Conservation (phyloP, 2,797 vertebrate genomes). For the Chaetodon trifasciatus region DNA sequence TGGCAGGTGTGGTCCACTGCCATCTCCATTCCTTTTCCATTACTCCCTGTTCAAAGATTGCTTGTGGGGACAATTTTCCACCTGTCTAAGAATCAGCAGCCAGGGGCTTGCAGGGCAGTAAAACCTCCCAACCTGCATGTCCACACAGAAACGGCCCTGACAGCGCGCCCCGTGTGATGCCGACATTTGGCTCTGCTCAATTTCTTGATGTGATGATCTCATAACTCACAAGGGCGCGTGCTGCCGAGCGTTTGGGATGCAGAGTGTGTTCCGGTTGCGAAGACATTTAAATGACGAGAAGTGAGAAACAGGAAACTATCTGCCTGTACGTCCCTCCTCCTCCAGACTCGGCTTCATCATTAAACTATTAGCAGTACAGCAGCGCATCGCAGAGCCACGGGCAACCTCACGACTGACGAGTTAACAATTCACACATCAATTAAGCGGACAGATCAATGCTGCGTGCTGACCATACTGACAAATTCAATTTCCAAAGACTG, state of each 20-base stretch:
- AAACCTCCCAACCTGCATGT: conserved; percentile 40
- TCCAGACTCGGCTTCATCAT: conserved; percentile 19
- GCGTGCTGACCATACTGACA: conserved; percentile 51
- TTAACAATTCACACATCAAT: conserved; percentile 61
- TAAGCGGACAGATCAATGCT: conserved; percentile 56
- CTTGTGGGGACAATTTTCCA: conserved; percentile 74
- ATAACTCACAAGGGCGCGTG: conserved; percentile 9
- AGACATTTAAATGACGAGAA: conserved; percentile 1
- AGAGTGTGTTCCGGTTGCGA: background rate
- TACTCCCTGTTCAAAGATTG: conserved; percentile 55
- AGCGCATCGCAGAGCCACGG: conserved; percentile 19
- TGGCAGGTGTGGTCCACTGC: conserved; percentile 38
- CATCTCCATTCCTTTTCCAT: conserved; percentile 49
- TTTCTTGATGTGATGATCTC: conserved; percentile 37
- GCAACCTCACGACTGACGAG: conserved; percentile 13
- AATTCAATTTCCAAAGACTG: conserved; percentile 58
- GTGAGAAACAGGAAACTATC: background rate
- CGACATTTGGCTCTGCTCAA: conserved; percentile 22
- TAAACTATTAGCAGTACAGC: conserved; percentile 33
- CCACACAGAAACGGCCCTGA: conserved; percentile 27
- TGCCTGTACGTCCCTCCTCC: background rate
- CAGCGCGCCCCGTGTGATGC: background rate
- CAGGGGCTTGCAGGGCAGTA: conserved; percentile 36
- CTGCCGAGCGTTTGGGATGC: background rate
- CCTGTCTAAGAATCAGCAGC: conserved; percentile 63